Base-by-base conservation (phyloP, 1,140 invertebrate species). In the Gonatopus flavifemur region DNA sequence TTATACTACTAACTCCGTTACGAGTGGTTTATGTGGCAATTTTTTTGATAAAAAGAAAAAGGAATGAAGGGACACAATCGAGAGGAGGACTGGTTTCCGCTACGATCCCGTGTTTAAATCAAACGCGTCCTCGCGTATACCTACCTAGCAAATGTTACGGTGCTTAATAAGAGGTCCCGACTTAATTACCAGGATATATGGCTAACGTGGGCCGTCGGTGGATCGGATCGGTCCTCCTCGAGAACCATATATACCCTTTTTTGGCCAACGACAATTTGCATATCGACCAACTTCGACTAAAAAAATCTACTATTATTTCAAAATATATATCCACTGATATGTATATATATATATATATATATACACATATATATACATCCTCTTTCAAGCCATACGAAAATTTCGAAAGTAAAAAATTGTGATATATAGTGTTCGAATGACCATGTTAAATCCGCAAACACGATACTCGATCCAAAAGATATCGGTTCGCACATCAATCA, bases 181-280 rank as follows among this genome's bases (percentile, higher is more conserved):
- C 70, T 74, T 74, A 74, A 74, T 74, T 74, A 74, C 67, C 60
- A 61, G 57, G 62, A 71, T 72, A 72, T 72, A 74, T 69, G 52
- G 64, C 58, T 39, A 62, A 69, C 49, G 33, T 13, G 51, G 50
- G 40, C 52, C 61, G 52, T 55, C 55, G 55, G 19, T 21, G 45
- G 48, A 52, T 43, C 39, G 35, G 48, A 25, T 45, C 28, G 45
- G 58, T 38, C 57, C 47, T n/a, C 36, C 52, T 42, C 51, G 59
- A 42, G 30, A 64, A 62, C 44, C 56, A 57, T 50, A 54, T 57
- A n/a, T n/a, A n/a, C n/a, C n/a, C n/a, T n/a, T n/a, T n/a, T n/a
- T n/a, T n/a, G n/a, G n/a, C 46, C 49, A 21, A 40, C 25, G 15
- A 21, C 51, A 60, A 71, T 71, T 71, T 67, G 66, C 69, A 69